A percentile compares a stretch with the other conserved stretches of the same genome.
These are phyloP conservation scores for Trachemys scripta DNA, from an alignment of 2,113 vertebrate species.

Conservation along the genomic window DNA sequence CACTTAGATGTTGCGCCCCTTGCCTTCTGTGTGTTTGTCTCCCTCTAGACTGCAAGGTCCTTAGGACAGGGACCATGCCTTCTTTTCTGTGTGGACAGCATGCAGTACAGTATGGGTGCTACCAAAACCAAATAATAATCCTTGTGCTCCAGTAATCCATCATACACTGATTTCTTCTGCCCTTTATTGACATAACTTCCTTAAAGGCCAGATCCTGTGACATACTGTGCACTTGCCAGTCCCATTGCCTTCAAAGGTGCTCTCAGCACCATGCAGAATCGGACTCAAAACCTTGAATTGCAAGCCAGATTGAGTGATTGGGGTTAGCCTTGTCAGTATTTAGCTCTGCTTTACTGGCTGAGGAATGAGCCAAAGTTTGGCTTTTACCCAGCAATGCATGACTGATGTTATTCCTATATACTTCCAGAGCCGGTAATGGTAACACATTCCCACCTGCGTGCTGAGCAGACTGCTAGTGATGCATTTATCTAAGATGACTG, in stretches of 20 bases:
- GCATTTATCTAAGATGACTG: neutral
- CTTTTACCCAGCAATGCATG: neutral
- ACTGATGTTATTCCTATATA: neutral
- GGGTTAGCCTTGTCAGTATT: neutral
- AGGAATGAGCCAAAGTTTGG: neutral
- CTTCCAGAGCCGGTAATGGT: rapidly evolving
- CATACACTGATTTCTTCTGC: neutral
- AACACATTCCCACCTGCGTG: neutral
- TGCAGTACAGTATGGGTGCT: neutral
- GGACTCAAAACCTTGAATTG: neutral
- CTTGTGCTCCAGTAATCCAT: neutral
- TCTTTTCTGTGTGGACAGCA: neutral
- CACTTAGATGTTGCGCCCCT: neutral
- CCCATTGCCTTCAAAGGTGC: neutral
- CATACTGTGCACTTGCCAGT: neutral
- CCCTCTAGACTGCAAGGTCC: neutral
- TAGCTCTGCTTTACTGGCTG: neutral
- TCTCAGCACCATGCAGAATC: neutral
- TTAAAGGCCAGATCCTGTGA: neutral
- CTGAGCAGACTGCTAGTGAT: neutral
- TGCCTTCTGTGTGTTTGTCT: neutral
- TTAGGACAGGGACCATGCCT: rapidly evolving
- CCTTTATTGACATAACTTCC: neutral
- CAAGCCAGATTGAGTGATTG: neutral
- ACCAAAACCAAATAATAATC: rapidly evolving